Evolutionary conservation across 1,140 invertebrate species (phyloP), one percentile per base, ranked within the genome.

Genomic region (Camponotus floridanus): DNA sequence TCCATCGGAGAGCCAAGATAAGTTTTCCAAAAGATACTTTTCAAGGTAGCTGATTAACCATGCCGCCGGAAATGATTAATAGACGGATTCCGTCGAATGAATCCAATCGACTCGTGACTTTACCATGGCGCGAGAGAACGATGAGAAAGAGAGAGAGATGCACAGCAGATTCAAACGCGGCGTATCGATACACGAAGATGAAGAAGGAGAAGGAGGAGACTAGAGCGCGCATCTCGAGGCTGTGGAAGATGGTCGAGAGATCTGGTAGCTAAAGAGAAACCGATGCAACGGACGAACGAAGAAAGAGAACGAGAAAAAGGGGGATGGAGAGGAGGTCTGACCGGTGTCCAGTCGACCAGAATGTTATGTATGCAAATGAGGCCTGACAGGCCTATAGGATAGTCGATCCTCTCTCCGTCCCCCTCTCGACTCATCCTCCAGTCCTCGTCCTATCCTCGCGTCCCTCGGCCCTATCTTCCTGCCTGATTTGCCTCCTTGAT

Each of bases 341-440:
- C 93, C 93, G 92, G 93, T 94, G 94, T 94, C 94, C 94, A 94
- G 93, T 94, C 94, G 92, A 94, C 91, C 94, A 94, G 94, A 95
- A 95, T 94, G 94, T 95, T 95, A 94, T 95, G 94, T 94, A 95
- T 95, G 94, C 94, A 95, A 95, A 95, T 95, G 92, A 95, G 91
- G 86, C 45, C 92, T 93, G 94, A 94, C 92, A 92, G 92, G 92
- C 93, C 92, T 94, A 92, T 92, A 92, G 91, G 88, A 90, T 92
- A 92, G 81, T 86, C 86, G 79, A 73, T 88, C 87, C 81, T 85
- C 81, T 5, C 85, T 85, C 71, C 85, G 76, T 81, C 67, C 70
- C 64, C 85, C 85, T 85, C 86, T 86, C 83, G 73, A 88, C 88
- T 91, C 80, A 76, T 89, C 87, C 86, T 89, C 87, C 78, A 71